Evolutionary conservation across 1,140 invertebrate genomes (phyloP), one percentile per base, ranked within the genome.

Genomic region (Piezodorus guildinii): DNA sequence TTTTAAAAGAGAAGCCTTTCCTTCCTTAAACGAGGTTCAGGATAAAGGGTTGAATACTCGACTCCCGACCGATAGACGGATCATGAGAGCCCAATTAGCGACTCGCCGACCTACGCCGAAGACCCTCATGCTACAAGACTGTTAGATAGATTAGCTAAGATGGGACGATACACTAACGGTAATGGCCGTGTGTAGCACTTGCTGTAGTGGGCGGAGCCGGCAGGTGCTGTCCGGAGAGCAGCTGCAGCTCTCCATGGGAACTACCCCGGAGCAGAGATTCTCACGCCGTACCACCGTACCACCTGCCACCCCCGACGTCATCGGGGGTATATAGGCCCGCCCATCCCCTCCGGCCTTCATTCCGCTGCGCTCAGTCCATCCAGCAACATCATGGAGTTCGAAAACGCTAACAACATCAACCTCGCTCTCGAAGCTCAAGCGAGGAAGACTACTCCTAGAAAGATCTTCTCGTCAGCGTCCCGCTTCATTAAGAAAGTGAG

Each of bases 361-460:
- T 56, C 52, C 14, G 23, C 52, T 25, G 17, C 23, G 17, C 34
- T 39, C 34, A 39, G 34, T 39, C 34, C 34, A 39, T 39, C 34
- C 34, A 39, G 34, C 34, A 39, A 45, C 34, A 49, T 49, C 19
- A 64, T 64, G 63, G 63, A 64, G n/a, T 64, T 64, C 58, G 63
- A 64, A 49, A 64, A 64, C 63, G 63, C 60, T 56, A 64, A 64
- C 63, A 64, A 64, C 63, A 59, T 64, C 63, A 64, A 64, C 63
- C 54, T 64, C 51, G 63, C 63, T 39, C 49, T 64, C 54, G 63
- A 64, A 60, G 63, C 54, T 21, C 30, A 56, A n/a, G 17, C 34
- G n/a, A 63, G 56, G 52, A 63, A 63, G 43, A 59, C 23, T 21
- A 56, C 17, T 56, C 52, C 52, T 4, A 56, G 52, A 56, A 64